Base-by-base conservation (phyloP, 2,113 vertebrate genomes). In the Platichthys stellatus region DNA sequence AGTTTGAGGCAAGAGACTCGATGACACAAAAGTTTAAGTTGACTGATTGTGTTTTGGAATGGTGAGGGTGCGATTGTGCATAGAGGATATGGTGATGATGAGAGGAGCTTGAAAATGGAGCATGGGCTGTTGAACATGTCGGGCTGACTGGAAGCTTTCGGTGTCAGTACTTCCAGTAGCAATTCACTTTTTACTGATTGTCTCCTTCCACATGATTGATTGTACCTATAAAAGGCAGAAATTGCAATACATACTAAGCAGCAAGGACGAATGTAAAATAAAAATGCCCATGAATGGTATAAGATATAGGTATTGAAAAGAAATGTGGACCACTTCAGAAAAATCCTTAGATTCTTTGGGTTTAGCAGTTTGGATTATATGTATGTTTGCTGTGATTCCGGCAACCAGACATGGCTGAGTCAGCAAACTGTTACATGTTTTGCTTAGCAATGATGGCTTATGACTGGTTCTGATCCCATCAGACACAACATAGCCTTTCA, bases 1-100 rank as follows among this genome's bases (percentile, higher is more conserved):
- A 63, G 78, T 92, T 78, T 89, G 72, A 83, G 77, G 81, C 61
- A 58, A 63, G 87, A 90, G 85, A 89, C 76, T 62, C 54, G 38
- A 71, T 87, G 92, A 92, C 92, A 91, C 51, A 60, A 84, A 78
- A 56, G 82, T 88, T 94, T 91, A 89, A 63, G 74, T 84, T 94
- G 93, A 94, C 83, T 86, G 93, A 94, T 93, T 93, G 78, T 81
- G 78, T 83, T 91, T 78, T 78, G 35, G 60, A 76, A 58, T 72
- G n/a, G 70, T 56, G 62, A 67, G 77, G 78, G 72, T 67, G 63
- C 23, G 59, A 81, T 74, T 77, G 80, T 70, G 81, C 59, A n/a
- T 58, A 28, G 78, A 82, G 69, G 80, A 72, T 72, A 62, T 74
- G 51, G 73, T 80, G 86, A 84, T 74, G 66, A 74, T 84, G 58